Conservation (phyloP, 1,140 invertebrate species). For the Brachionus koreanus region DNA sequence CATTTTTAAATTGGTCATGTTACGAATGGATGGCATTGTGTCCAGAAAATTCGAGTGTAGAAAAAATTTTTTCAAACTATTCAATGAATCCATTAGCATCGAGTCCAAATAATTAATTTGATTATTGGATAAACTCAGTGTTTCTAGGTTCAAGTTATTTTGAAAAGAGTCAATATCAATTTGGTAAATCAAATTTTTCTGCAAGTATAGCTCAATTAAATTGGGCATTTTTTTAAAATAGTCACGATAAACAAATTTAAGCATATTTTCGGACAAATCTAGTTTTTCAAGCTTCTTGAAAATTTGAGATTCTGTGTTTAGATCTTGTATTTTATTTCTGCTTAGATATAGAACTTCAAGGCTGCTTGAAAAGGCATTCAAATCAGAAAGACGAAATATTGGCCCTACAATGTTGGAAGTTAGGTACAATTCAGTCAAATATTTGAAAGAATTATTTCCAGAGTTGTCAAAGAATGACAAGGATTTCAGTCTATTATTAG, state of each 20-base stretch:
- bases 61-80: neutral
- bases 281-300: neutral
- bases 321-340: neutral
- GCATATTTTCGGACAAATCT: neutral
- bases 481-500: neutral
- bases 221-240: slow-evolving; percentile 14
- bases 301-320: neutral
- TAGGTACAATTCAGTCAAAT: neutral
- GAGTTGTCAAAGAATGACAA: neutral
- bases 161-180: neutral
- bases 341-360: neutral
- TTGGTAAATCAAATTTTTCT: slow-evolving; percentile 23
- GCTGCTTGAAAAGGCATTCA: neutral
- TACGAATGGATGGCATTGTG: neutral
- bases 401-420: neutral
- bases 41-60: neutral
- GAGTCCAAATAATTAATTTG: neutral
- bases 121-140: neutral
- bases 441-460: neutral
- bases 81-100: neutral
- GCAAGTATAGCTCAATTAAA: neutral
- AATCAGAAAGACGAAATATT: neutral
- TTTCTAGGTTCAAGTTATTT: neutral
- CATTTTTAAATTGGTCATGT: neutral
- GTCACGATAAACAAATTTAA: neutral